Base-by-base conservation (phyloP, 2,888 invertebrate species). In the Erpobdella octoculata region DNA sequence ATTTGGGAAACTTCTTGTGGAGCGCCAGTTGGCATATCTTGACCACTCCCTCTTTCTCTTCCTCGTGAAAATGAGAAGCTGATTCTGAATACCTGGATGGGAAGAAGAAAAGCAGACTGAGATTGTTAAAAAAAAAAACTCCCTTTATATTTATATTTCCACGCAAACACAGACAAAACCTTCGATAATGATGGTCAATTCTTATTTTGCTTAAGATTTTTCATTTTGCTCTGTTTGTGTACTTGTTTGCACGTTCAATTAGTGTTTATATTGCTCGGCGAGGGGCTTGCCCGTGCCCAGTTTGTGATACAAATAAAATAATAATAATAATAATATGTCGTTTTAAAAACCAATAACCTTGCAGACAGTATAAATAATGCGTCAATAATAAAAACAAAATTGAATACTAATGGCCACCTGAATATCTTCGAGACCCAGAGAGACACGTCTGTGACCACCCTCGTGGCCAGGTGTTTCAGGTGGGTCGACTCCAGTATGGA, bases 401-500 rank as follows among this genome's bases (percentile, higher is more conserved):
- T n/a, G n/a, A n/a, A n/a, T n/a, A n/a, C n/a, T n/a, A n/a, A n/a
- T n/a, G n/a, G n/a, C n/a, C n/a, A 90, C 90, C 89, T 89, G 85
- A 92, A 92, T 79, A 93, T 87, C 79, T 91, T 89, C 70, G 91
- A 88, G 78, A 93, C 86, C 93, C 93, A 93, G 76, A 91, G 85
- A 4, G 91, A 90, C 0, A 91, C 91, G 80, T 93, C 93, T 37
- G 89, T 89, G 0, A 90, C 89, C 76, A 94, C 88, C 78, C 90
- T 89, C 53, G 89, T 88, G 58, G 91, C 90, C 28, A 94, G 86
- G 78, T 90, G 88, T 71, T 90, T 88, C 70, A 93, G 87, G 82
- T 91, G 90, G 75, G 87, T 86, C 59, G 90, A 86, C 75, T 92
- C 91, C 75, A 94, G 83, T 70, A 91, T 89, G n/a, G 91, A 89